Conservation (phyloP, 2,797 vertebrate species). For the Syndactyla subalaris region DNA sequence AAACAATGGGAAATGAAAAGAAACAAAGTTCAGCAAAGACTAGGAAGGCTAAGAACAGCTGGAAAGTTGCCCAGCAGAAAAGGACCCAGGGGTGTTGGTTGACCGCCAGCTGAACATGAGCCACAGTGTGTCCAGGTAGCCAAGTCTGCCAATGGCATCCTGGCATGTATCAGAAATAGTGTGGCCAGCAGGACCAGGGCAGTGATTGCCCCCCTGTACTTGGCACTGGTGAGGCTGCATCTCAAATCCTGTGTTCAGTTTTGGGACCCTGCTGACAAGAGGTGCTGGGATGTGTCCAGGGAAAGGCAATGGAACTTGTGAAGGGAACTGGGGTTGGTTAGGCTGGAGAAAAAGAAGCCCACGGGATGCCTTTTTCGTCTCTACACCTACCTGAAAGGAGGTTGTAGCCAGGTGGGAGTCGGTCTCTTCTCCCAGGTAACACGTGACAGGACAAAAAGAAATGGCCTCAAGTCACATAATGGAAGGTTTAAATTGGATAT, state of each 20-base stretch:
- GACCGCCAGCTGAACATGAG: neutral
- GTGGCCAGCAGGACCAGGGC: neutral
- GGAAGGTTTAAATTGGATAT: neutral
- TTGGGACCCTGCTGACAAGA: neutral
- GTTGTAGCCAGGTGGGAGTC: neutral
- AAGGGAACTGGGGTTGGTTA: neutral
- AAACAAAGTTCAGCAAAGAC: neutral
- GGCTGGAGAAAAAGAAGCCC: neutral
- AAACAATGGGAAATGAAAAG: neutral
- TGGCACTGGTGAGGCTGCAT: fast-evolving
- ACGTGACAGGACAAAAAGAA: neutral
- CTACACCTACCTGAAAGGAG: neutral
- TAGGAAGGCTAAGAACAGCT: neutral
- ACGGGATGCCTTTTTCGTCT: neutral
- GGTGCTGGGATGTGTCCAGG: fast-evolving
- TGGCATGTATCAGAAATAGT: neutral
- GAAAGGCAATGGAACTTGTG: fast-evolving
- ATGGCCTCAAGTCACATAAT: neutral
- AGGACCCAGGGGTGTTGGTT: neutral
- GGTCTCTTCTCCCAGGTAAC: neutral
- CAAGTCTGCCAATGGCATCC: neutral
- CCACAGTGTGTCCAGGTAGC: neutral
- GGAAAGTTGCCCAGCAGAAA: neutral
- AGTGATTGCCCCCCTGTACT: fast-evolving
- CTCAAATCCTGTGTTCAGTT: fast-evolving